A percentile compares a stretch with the other conserved stretches of the same genome.
phyloP scores from a whole-genome alignment of 2,797 vertebrate genomes.

The Hippoglossus hippoglossus region DNA sequence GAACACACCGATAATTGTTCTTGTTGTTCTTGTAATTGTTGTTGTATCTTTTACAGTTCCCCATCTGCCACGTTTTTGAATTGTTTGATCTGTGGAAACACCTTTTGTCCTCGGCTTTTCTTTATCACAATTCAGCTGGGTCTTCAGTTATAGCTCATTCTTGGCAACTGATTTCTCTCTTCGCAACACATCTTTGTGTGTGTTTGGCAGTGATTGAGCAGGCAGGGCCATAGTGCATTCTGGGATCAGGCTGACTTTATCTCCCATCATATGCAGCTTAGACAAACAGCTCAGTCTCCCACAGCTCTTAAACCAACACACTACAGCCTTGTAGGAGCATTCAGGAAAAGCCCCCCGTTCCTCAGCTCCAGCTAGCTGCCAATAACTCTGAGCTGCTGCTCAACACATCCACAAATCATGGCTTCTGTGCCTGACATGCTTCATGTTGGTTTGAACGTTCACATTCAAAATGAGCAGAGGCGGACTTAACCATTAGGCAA shows the following conservation, averaged over 20 bases:
- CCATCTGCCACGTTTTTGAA: no score
- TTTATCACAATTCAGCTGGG: no score
- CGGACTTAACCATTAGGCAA: no score
- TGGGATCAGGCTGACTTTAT: slow-evolving; percentile 45
- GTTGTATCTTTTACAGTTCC: no score
- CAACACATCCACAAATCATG: slow-evolving; percentile 21
- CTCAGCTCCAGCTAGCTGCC: slow-evolving; percentile 14
- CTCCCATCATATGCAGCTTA: slow-evolving; percentile 56
- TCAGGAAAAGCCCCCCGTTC: slow-evolving; percentile 34
- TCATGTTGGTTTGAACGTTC: neutral
- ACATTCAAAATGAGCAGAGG: neutral
- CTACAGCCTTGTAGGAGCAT: slow-evolving; percentile 29
- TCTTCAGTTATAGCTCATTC: no score
- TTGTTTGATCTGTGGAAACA: no score
- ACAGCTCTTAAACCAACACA: slow-evolving; percentile 58
- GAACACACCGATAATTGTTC: no score
- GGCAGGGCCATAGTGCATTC: slow-evolving; percentile 32
- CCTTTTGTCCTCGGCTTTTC: no score
- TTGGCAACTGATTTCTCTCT: no score
- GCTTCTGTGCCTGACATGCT: neutral
- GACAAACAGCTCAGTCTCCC: slow-evolving; percentile 53
- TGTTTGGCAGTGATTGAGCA: slow-evolving; percentile 10
- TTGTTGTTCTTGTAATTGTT: no score
- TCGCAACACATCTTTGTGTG: no score
- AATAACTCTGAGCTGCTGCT: slow-evolving; percentile 10